These are phyloP conservation scores for Drosophila fuyamai DNA, from an alignment of 1,140 invertebrate species.

Conservation along the genomic window DNA sequence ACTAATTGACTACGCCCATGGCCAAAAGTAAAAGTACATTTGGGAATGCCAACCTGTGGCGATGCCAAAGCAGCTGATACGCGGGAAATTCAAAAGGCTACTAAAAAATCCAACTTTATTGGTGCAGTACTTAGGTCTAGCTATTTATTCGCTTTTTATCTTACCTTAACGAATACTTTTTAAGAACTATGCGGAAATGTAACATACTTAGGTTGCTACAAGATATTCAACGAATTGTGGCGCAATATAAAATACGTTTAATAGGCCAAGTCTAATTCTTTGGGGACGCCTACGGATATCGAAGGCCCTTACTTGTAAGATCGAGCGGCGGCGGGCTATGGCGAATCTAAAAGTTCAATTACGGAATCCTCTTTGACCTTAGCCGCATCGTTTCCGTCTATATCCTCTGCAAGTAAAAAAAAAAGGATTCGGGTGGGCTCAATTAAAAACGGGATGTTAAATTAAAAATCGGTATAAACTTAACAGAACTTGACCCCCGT, in stretches of 20 bases:
- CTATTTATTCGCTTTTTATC: neutral
- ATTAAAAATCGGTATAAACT: slow-evolving; percentile 14
- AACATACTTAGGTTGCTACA: slow-evolving; percentile 30
- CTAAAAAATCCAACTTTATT: slow-evolving; percentile 15
- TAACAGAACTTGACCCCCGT: slow-evolving; percentile 18
- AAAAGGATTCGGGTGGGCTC: slow-evolving; percentile 36
- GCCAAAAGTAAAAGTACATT: slow-evolving; percentile 6
- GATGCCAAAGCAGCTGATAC: neutral
- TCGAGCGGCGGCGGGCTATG: slow-evolving; percentile 30
- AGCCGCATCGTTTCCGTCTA: slow-evolving; percentile 7
- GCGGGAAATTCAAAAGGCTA: slow-evolving; percentile 23
- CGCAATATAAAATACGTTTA: slow-evolving; percentile 10
- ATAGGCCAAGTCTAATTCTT: slow-evolving; percentile 45
- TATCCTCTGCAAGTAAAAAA: slow-evolving; percentile 63
- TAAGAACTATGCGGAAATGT: slow-evolving; percentile 17
- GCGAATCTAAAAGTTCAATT: slow-evolving; percentile 70
- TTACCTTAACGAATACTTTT: slow-evolving; percentile 28
- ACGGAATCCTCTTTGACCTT: slow-evolving; percentile 64
- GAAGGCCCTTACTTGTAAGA: slow-evolving; percentile 1
- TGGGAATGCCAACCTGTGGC: slow-evolving; percentile 21
- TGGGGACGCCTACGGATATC: slow-evolving; percentile 39
- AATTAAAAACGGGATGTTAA: slow-evolving; percentile 59
- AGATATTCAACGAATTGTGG: slow-evolving; percentile 26
- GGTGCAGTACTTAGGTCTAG: slow-evolving; percentile 22
- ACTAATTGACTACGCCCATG: neutral